phyloP scores from a whole-genome alignment of 2,113 vertebrate species.

The Nesogale talazaci region DNA sequence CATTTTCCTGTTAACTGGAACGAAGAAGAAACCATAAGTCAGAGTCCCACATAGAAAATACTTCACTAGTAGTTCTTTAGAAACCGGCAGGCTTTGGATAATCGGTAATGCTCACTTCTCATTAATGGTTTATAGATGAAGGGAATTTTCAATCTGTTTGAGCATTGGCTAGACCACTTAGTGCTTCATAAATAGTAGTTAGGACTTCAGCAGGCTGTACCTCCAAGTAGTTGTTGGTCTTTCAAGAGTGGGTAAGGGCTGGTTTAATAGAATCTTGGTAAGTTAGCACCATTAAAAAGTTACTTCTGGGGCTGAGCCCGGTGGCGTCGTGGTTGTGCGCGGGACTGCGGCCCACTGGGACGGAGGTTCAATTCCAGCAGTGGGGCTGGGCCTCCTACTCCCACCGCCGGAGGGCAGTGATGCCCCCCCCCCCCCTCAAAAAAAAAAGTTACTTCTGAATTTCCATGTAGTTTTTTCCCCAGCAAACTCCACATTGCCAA shows the following conservation, averaged over 20 bases:
- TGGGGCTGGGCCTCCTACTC: too few relatives aligned
- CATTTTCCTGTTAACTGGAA: constrained; percentile 47
- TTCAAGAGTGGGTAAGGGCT: neutral
- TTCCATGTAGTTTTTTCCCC: constrained; percentile 28
- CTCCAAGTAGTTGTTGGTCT: constrained; percentile 12
- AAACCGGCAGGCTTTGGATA: constrained; percentile 32
- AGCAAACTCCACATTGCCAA: neutral
- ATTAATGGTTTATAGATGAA: constrained; percentile 43
- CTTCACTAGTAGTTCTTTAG: constrained; percentile 2
- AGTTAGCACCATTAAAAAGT: constrained; percentile 41
- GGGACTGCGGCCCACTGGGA: too few relatives aligned
- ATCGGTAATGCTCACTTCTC: constrained; percentile 4
- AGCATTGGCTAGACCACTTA: neutral
- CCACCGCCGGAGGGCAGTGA: too few relatives aligned
- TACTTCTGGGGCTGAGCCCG: too few relatives aligned
- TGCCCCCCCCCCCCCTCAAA: too few relatives aligned
- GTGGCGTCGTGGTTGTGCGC: too few relatives aligned
- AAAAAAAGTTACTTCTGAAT: too few relatives aligned
- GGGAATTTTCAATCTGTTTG: constrained; percentile 46
- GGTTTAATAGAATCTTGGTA: constrained; percentile 50
- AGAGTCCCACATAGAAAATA: neutral
- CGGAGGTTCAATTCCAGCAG: too few relatives aligned
- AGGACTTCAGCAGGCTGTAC: constrained; percentile 15
- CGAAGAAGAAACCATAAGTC: neutral
- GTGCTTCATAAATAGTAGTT: constrained; percentile 54